These are phyloP conservation scores for Echiichthys vipera DNA, from an alignment of 2,797 vertebrate species.

Conservation along the genomic window DNA sequence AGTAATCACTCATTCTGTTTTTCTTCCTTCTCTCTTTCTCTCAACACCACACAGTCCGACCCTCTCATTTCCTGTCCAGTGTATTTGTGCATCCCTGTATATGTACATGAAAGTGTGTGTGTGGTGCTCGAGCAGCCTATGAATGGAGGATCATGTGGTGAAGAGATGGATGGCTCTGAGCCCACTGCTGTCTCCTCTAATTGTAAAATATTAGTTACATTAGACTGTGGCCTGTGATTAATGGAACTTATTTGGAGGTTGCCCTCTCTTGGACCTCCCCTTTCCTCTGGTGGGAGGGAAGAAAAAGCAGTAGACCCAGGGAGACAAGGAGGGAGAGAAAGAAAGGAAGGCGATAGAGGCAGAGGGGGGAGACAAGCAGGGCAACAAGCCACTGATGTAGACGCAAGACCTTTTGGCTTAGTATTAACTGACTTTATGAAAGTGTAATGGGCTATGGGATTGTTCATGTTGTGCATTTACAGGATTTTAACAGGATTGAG, in stretches of 20 bases:
- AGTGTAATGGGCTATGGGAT: slow-evolving; percentile 28
- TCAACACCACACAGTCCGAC: slow-evolving; percentile 46
- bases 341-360: slow-evolving; percentile 39
- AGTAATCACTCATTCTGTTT: slow-evolving; percentile 36
- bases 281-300: slow-evolving; percentile 73
- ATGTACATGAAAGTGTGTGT: slow-evolving; percentile 20
- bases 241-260: slow-evolving; percentile 99
- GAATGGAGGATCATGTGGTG: slow-evolving; percentile 95
- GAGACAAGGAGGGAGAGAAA: slow-evolving; percentile 55
- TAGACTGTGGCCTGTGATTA: slow-evolving; percentile 99
- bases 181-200: slow-evolving; percentile 99
- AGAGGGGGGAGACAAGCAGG: slow-evolving; percentile 39
- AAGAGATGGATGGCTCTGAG: slow-evolving; percentile 96
- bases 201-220: slow-evolving; percentile 99
- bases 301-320: slow-evolving; percentile 73
- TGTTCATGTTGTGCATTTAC: slow-evolving; percentile 34
- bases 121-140: slow-evolving; percentile 84
- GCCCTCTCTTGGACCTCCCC: slow-evolving; percentile 84
- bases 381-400: slow-evolving; percentile 56
- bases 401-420: slow-evolving; percentile 59
- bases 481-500: slow-evolving; percentile 36
- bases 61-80: slow-evolving; percentile 64
- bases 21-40: slow-evolving; percentile 31
- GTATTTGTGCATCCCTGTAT: slow-evolving; percentile 26
- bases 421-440: slow-evolving; percentile 55